Conservation (phyloP, 2,888 invertebrate genomes). For the Camponotus fellah region DNA sequence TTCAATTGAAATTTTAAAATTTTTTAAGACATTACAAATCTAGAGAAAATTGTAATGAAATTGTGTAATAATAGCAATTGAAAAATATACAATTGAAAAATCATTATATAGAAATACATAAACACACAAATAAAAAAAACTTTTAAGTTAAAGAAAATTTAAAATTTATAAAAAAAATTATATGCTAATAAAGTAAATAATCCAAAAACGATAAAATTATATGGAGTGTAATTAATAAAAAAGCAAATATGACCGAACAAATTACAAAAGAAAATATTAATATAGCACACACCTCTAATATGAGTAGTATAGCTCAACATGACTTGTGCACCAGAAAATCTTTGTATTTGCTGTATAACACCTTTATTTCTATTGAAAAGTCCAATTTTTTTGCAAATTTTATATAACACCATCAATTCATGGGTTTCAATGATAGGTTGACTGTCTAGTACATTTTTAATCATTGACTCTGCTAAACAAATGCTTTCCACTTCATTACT, state of each 20-base stretch:
- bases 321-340: conserved; percentile 91
- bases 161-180: neutral
- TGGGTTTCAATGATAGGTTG: conserved; percentile 91
- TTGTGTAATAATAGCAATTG: neutral
- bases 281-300: neutral
- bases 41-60: neutral
- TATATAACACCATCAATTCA: conserved; percentile 90
- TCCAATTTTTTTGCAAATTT: conserved; percentile 88
- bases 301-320: conserved; percentile 86
- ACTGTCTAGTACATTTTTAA: conserved; percentile 90
- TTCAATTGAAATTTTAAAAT: neutral
- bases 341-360: conserved; percentile 90
- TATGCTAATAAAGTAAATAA: neutral
- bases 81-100: neutral
- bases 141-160: neutral
- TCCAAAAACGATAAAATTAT: neutral
- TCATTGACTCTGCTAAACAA: conserved; percentile 90
- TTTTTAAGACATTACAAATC: neutral
- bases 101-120: neutral
- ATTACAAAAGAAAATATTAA: neutral
- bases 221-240: neutral
- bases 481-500: conserved; percentile 89
- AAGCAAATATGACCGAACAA: neutral
- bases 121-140: neutral
- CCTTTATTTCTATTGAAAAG: conserved; percentile 93